A percentile compares a stretch with the other conserved stretches of the same genome.
These are phyloP conservation scores for Agrilus mali DNA, from an alignment of 2,888 invertebrate genomes.

Conservation along the genomic window DNA sequence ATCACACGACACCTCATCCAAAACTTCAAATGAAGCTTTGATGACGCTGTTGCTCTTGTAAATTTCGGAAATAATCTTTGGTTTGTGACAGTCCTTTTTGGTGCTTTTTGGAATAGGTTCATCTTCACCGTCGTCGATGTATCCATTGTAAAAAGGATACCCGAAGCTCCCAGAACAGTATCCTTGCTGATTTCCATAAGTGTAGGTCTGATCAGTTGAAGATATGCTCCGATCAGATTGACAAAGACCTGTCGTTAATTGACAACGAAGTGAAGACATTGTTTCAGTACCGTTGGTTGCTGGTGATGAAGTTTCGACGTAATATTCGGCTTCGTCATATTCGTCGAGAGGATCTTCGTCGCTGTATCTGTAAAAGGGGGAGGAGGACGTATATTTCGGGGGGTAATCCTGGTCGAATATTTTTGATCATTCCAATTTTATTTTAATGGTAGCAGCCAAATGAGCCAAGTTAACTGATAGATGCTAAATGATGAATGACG, in stretches of 20 bases:
- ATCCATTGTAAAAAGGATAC: constrained; percentile 50
- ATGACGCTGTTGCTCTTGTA: constrained; percentile 46
- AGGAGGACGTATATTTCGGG: constrained; percentile 4
- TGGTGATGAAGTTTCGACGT: constrained; percentile 26
- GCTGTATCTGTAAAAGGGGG: constrained; percentile 23
- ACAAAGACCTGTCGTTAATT: constrained; percentile 62
- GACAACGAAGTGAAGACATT: constrained; percentile 34
- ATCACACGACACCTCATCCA: no score
- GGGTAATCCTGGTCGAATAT: no score
- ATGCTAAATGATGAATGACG: no score
- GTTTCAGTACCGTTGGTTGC: constrained; percentile 18
- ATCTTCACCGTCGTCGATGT: constrained; percentile 31
- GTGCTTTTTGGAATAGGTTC: constrained; percentile 26
- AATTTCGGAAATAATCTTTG: constrained; percentile 58
- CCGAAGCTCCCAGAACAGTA: constrained; percentile 64
- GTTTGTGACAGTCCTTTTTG: constrained; percentile 37
- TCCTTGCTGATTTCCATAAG: constrained; percentile 67
- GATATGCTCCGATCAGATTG: constrained; percentile 72
- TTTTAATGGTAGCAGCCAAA: no score
- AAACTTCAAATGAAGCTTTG: not conserved
- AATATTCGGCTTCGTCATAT: constrained; percentile 23
- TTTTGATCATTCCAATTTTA: no score
- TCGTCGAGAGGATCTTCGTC: constrained; percentile 28
- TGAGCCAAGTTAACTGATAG: no score
- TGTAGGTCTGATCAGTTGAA: constrained; percentile 60